Evolutionary conservation across 2,888 invertebrate species (phyloP), one percentile per base, ranked within the genome.

Genomic region (Magallana nippona): DNA sequence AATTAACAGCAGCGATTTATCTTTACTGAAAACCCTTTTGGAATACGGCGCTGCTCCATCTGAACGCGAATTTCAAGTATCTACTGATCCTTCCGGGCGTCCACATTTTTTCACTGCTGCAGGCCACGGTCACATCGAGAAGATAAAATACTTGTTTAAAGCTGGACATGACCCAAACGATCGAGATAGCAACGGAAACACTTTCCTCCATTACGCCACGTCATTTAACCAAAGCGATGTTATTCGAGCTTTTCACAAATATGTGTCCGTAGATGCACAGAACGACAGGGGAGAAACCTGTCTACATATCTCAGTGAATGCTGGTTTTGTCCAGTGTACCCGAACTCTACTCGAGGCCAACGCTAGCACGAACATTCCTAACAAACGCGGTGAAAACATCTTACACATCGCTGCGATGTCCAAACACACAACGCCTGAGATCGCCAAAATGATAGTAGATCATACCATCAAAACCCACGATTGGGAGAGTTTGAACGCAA

Each of bases 401-500:
- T 89, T 94, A 1, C 94, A 94, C 82, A 88, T 90, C n/a, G 91
- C 92, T 11, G 91, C 89, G 13, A 85, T 83, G 19, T 91, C 92
- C 1, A 86, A 87, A 32, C 84, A 86, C 19, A 89, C 91, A 8
- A 85, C 87, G n/a, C 87, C 91, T 0, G 89, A 90, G 19, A 85
- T 90, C 3, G 91, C 92, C 2, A 86, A 88, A 55, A 71, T 83
- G 60, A 82, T 94, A 13, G 90, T 94, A n/a, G 90, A 92, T 8
- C 89, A 91, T 81, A 91, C 93, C n/a, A 92, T 93, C 78, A 93
- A 92, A 86, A 90, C 91, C 0, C 92, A 92, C 85, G 90, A 91
- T 27, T 93, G 93, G 93, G 92, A 93, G 63, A 90, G 92, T 87
- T 88, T 94, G 17, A 92, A 94, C 83, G 91, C 91, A 0, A 86